Evolutionary conservation across 2,797 vertebrate genomes (phyloP).

Genomic region (Otolemur crassicaudatus): DNA sequence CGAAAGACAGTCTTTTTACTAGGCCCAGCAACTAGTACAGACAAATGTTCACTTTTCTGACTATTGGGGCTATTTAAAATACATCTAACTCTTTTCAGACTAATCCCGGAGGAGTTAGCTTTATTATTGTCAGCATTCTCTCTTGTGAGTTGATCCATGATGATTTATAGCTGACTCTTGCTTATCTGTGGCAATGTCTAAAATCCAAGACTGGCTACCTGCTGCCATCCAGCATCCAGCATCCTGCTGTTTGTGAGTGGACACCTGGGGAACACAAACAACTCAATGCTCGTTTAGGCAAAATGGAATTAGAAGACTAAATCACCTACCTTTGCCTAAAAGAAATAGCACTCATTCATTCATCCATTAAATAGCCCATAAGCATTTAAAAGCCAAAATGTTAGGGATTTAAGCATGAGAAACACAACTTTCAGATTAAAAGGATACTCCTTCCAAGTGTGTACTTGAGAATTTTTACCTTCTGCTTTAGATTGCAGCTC

Average conservation of each 20-base stretch:
- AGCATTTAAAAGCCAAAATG: slow-evolving; percentile 44
- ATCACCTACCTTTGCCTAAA: neutral
- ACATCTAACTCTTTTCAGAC: slow-evolving; percentile 57
- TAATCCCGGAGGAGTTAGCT: slow-evolving; percentile 60
- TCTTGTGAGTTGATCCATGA: slow-evolving; percentile 13
- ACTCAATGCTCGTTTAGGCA: slow-evolving; percentile 17
- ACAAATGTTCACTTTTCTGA: slow-evolving; percentile 51
- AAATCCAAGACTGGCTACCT: slow-evolving; percentile 47
- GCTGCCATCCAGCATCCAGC: neutral
- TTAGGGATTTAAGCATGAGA: slow-evolving; percentile 46
- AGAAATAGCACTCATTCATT: slow-evolving; percentile 11
- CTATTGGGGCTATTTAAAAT: slow-evolving; percentile 57
- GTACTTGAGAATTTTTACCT: neutral
- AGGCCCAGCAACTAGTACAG: slow-evolving; percentile 27
- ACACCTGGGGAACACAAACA: slow-evolving; percentile 8
- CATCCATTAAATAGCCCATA: neutral
- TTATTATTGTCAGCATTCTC: slow-evolving; percentile 41
- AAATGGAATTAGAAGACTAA: slow-evolving; percentile 53
- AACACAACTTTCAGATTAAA: neutral
- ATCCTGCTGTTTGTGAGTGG: neutral
- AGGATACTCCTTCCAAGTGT: neutral
- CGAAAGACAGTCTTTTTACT: slow-evolving; percentile 60
- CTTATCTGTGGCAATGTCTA: slow-evolving; percentile 43
- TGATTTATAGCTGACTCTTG: slow-evolving; percentile 52
- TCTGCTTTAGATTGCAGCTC: neutral